phyloP scores from a whole-genome alignment of 1,140 invertebrate genomes.

The Phocides pigmalion region DNA sequence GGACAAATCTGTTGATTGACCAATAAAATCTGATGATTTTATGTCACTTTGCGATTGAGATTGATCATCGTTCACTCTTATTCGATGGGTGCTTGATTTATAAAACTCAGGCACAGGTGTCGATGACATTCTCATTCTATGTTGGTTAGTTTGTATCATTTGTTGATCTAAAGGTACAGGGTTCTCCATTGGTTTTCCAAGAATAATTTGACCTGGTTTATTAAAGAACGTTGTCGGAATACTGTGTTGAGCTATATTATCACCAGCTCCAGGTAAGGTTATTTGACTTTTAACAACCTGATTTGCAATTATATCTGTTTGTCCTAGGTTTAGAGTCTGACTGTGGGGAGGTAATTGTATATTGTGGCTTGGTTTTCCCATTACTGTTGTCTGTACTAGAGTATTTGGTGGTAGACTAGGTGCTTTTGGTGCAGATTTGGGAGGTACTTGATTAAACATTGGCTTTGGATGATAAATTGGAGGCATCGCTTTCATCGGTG shows the following conservation, averaged over 20 bases:
- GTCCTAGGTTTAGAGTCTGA: constrained; percentile 75
- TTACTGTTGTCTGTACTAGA: constrained; percentile 53
- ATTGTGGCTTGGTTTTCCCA: constrained; percentile 63
- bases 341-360: constrained; percentile 49
- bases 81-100: constrained; percentile 45
- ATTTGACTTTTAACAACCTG: constrained; percentile 81
- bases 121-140: constrained; percentile 46
- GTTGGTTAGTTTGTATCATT: constrained; percentile 68
- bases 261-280: constrained; percentile 59
- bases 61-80: constrained; percentile 42
- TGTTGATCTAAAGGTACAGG: constrained; percentile 77
- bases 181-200: constrained; percentile 81
- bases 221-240: constrained; percentile 57
- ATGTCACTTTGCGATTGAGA: constrained; percentile 58
- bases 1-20: constrained; percentile 64
- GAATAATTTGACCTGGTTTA: constrained; percentile 78
- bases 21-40: constrained; percentile 83
- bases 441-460: constrained; percentile 46
- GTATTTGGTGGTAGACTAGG: constrained; percentile 36
- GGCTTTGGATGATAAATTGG: constrained; percentile 54
- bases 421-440: constrained; percentile 45
- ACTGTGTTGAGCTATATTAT: constrained; percentile 61
- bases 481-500: constrained; percentile 70
- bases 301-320: constrained; percentile 78
- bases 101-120: constrained; percentile 44